Evolutionary conservation across 2,888 invertebrate species (phyloP), one percentile per base, ranked within the genome.

Genomic region (Pollenia angustigena): DNA sequence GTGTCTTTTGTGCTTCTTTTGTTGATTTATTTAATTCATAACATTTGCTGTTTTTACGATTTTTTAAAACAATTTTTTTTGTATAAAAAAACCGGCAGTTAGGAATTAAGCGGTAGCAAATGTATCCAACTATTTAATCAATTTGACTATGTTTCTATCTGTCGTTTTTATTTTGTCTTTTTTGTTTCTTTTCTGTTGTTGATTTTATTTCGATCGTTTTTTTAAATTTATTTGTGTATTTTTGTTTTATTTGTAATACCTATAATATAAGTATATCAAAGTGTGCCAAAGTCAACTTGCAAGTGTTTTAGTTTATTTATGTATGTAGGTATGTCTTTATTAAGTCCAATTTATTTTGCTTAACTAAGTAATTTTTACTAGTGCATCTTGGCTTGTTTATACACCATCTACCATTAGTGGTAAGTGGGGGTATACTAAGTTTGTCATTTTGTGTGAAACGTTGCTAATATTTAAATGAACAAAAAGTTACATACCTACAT

Each of bases 211-310:
- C 8, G 40, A 64, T 80, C 23, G 52, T 44, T 44, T 60, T 80
- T 56, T 23, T 71, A 0, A 48, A 18, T 54, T 71, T 52, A 52
- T 46, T 16, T 40, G 4, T 68, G 23, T 2, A 23, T 23, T 23
- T 23, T 23, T 23, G 23, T n/a, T 46, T 54, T 52, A 23, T 60
- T 72, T 52, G 23, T 72, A 1, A 48, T 23, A 16, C 44, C 0
- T 44, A 54, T 23, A 2, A 54, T 72, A 32, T 42, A 54, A 62
- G 50, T 48, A 60, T 18, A 32, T 14, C 32, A 64, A 68, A 76
- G 68, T 76, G 76, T 82, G 82, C 76, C 75, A 76, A 76, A 76
- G 76, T 76, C 74, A 82, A 44, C 16, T n/a, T 68, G 74, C 76
- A 76, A 68, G 50, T 18, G 23, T 32, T 44, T 66, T 68, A 14